A percentile compares a stretch with the other conserved stretches of the same genome.
Conservation (phyloP, 2,888 invertebrate species). For the Tiphia femorata region DNA sequence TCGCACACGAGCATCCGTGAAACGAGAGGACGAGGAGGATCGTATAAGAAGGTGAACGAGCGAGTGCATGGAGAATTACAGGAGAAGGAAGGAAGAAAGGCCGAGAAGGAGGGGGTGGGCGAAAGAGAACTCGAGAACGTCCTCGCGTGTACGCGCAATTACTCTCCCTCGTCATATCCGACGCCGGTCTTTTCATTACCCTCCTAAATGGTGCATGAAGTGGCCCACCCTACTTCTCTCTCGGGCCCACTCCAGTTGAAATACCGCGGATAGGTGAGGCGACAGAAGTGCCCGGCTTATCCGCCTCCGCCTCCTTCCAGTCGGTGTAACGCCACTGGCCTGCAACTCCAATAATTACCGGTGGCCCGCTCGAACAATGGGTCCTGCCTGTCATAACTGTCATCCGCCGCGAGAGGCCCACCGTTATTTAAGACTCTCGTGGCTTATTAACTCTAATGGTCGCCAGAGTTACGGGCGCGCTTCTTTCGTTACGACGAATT, state of each 20-base stretch:
- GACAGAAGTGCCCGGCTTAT: constrained; percentile 18
- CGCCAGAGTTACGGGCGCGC: constrained; percentile 19
- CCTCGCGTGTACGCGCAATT: constrained; percentile 48
- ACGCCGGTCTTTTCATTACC: constrained; percentile 52
- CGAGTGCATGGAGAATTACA: background rate
- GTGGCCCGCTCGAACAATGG: constrained; percentile 53
- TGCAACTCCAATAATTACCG: constrained; percentile 55
- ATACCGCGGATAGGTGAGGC: constrained; percentile 41
- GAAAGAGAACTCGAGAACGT: constrained; percentile 24
- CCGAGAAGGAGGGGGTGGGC: constrained; percentile 1
- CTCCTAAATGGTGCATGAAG: constrained; percentile 44
- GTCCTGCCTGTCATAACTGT: constrained; percentile 58
- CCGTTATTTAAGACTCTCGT: constrained; percentile 56
- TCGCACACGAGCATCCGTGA: background rate
- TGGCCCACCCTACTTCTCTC: constrained; percentile 18
- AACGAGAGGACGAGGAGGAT: background rate
- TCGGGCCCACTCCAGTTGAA: constrained; percentile 30
- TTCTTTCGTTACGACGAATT: constrained; percentile 13
- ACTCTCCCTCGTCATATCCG: constrained; percentile 46
- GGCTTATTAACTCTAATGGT: constrained; percentile 59
- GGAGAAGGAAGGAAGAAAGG: constrained; percentile 1
- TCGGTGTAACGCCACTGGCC: constrained; percentile 23
- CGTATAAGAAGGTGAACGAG: background rate
- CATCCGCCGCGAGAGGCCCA: constrained; percentile 44
- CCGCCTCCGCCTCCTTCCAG: background rate